These are phyloP conservation scores for Sturnira hondurensis DNA, from an alignment of 2,113 vertebrate genomes.

Conservation along the genomic window DNA sequence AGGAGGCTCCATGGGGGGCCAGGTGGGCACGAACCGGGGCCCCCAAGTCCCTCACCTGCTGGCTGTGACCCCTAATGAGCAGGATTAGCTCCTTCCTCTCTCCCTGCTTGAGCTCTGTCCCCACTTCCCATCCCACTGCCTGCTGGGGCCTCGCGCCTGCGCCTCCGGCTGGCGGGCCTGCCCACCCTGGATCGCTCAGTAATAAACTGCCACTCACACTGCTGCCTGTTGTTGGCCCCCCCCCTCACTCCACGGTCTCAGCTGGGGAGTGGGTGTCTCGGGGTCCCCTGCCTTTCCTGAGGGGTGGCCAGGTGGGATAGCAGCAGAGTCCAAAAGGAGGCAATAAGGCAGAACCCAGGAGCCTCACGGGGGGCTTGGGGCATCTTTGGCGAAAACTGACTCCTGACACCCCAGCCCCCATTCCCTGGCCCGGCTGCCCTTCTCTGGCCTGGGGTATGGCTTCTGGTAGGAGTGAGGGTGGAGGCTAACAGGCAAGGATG, in stretches of 20 bases:
- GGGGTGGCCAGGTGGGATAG: not conserved
- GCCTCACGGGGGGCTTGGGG: too few species aligned
- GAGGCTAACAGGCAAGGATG: not conserved
- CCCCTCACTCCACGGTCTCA: not conserved
- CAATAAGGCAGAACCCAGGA: not conserved
- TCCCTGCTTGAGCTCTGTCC: constrained; percentile 62
- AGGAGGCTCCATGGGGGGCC: not conserved
- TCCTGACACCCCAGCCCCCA: not conserved
- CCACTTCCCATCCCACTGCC: not conserved
- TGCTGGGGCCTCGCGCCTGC: not conserved
- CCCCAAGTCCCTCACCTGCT: constrained; percentile 14
- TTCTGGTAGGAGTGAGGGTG: not conserved
- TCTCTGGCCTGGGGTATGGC: not conserved
- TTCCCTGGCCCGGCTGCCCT: not conserved
- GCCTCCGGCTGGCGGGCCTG: not conserved
- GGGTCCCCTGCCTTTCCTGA: not conserved
- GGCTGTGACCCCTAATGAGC: constrained; percentile 46
- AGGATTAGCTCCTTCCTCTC: constrained; percentile 15
- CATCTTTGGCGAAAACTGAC: not conserved
- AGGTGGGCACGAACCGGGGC: constrained; percentile 11
- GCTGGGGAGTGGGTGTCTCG: not conserved
- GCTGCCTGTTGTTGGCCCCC: not conserved
- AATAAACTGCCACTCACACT: constrained; percentile 63
- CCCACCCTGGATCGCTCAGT: not conserved
- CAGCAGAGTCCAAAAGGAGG: not conserved